phyloP scores from a whole-genome alignment of 2,113 vertebrate genomes.

The Myocastor coypus region DNA sequence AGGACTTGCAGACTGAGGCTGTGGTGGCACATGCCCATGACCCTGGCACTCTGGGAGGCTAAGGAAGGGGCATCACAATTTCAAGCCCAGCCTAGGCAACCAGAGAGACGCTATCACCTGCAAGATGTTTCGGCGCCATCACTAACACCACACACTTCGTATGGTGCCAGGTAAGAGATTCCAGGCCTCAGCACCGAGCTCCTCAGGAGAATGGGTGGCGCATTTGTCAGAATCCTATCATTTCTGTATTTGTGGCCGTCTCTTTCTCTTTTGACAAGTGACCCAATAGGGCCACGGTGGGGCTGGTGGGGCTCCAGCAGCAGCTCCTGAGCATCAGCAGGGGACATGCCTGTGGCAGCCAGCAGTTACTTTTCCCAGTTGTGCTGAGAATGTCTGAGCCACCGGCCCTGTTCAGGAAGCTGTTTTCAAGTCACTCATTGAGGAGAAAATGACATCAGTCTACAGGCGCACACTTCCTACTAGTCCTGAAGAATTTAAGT shows the following conservation, averaged over 20 bases:
- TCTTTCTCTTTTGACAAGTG: neutral
- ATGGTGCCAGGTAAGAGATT: accelerated
- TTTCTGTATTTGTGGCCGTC: neutral
- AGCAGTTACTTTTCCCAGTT: neutral
- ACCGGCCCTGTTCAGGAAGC: neutral
- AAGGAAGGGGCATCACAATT: neutral
- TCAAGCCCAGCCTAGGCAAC: neutral
- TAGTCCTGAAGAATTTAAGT: neutral
- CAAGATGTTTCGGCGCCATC: neutral
- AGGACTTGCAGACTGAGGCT: neutral
- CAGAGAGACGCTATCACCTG: neutral
- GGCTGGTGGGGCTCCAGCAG: neutral
- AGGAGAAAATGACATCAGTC: accelerated
- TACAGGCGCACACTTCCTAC: neutral
- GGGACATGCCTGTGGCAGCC: neutral
- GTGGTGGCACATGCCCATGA: neutral
- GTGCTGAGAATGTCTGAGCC: neutral
- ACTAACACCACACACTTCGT: neutral
- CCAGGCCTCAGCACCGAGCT: neutral
- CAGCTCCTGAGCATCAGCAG: neutral
- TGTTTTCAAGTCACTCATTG: neutral
- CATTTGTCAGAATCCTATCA: neutral
- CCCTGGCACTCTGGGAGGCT: neutral
- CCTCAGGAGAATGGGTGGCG: no score
- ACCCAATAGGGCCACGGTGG: neutral